Percentiles rank a stretch among this genome's conserved stretches.
Evolutionary conservation across 2,797 vertebrate genomes (phyloP).

Genomic region (Sparidentex hasta): DNA sequence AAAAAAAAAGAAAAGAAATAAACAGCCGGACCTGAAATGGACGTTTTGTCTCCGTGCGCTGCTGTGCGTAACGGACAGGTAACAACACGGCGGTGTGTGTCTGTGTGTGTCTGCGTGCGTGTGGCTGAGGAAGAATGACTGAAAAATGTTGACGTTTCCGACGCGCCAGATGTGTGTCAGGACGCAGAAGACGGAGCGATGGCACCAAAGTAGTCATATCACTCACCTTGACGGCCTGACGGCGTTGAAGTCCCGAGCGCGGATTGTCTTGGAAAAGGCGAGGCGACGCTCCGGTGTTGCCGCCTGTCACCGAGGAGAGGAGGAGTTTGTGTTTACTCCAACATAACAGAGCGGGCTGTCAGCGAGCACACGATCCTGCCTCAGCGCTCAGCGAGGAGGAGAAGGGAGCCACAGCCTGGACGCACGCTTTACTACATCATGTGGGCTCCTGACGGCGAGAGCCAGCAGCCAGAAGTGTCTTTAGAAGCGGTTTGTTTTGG

Average conservation of each 20-base stretch:
- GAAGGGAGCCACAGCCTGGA: constrained; percentile 76
- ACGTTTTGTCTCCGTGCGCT: constrained; percentile 34
- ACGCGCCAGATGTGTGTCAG: constrained; percentile 8
- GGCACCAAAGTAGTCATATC: background rate
- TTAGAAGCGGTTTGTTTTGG: background rate
- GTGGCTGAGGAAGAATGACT: constrained; percentile 11
- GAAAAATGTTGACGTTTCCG: constrained; percentile 8
- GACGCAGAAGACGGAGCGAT: background rate
- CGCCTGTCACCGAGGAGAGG: constrained; percentile 79
- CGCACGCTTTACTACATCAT: constrained; percentile 50
- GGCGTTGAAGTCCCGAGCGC: constrained; percentile 52
- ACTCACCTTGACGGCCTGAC: constrained; percentile 71
- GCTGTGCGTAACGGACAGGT: constrained; percentile 78
- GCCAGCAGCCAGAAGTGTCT: background rate
- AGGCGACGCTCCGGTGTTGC: constrained; percentile 72
- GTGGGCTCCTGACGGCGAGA: background rate
- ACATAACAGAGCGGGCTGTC: constrained; percentile 73
- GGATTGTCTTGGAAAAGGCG: constrained; percentile 63
- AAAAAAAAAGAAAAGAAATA: too few relatives aligned
- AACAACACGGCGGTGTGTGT: constrained; percentile 45
- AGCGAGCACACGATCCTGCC: constrained; percentile 18
- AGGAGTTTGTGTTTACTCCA: constrained; percentile 82
- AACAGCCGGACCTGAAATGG: constrained; percentile 50
- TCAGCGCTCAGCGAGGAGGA: constrained; percentile 20
- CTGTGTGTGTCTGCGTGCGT: too few relatives aligned